Conservation (phyloP, 2,113 vertebrate species). For the Megaleporinus macrocephalus region DNA sequence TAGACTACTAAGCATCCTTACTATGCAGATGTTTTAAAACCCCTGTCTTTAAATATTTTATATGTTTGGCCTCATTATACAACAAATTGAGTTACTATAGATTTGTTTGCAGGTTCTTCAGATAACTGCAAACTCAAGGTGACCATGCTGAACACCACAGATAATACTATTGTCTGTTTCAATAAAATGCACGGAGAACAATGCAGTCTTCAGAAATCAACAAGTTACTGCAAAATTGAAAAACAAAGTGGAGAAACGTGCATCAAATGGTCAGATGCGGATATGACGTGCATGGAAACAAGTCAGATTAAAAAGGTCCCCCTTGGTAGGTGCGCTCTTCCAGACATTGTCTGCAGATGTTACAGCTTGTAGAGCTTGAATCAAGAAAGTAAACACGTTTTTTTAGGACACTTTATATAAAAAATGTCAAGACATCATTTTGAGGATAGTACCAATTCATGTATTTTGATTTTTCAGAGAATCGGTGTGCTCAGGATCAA, state of each 20-base stretch:
- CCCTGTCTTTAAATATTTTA: neutral
- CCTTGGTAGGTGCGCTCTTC: neutral
- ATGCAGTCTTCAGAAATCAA: neutral
- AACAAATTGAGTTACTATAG: neutral
- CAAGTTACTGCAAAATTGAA: neutral
- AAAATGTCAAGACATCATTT: no score
- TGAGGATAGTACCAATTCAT: no score
- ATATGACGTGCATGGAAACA: neutral
- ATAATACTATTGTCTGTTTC: conserved; percentile 19
- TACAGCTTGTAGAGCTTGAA: neutral
- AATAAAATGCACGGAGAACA: neutral
- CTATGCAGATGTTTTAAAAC: neutral
- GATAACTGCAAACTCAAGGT: neutral
- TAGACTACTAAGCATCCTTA: no score
- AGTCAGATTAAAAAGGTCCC: neutral
- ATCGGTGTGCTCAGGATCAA: conserved; percentile 30
- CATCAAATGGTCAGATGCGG: conserved; percentile 23
- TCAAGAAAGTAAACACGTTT: neutral
- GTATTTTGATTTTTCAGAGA: neutral
- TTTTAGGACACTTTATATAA: no score
- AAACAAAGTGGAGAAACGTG: neutral
- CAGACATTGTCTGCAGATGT: neutral
- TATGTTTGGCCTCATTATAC: neutral
- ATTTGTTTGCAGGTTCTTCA: neutral
- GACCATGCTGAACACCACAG: neutral